Evolutionary conservation across 2,888 invertebrate species (phyloP).

Genomic region (Mesorhabditis sp.): DNA sequence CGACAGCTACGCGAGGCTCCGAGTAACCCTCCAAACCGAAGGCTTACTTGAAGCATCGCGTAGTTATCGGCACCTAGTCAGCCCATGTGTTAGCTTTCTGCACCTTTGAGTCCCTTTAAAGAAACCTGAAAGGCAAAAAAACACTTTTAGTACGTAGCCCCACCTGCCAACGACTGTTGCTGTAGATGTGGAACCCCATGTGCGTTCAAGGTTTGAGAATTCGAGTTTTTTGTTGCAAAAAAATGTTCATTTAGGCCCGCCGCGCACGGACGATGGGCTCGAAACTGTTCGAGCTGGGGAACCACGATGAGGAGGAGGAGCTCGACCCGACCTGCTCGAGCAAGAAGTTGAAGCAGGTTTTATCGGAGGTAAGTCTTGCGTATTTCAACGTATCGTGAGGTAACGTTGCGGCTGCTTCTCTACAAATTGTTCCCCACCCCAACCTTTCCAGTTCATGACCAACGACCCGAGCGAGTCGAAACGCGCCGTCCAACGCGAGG

Average conservation of each 20-base stretch:
- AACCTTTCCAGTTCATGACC: slow-evolving; percentile 46
- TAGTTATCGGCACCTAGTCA: too few species aligned
- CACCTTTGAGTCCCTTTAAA: too few species aligned
- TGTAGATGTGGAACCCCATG: slow-evolving; percentile 52
- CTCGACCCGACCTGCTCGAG: slow-evolving; percentile 54
- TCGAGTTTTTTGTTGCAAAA: slow-evolving; percentile 21
- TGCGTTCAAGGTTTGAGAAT: slow-evolving; percentile 43
- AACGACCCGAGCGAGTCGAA: slow-evolving; percentile 50
- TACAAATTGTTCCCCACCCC: background rate
- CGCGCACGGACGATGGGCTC: background rate
- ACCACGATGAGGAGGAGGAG: slow-evolving; percentile 28
- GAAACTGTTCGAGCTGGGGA: slow-evolving; percentile 5
- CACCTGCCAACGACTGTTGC: slow-evolving; percentile 47
- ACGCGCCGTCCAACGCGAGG: slow-evolving; percentile 54
- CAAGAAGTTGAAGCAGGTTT: slow-evolving; percentile 46
- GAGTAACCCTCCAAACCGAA: too few species aligned
- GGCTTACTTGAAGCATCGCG: too few species aligned
- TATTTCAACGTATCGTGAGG: background rate
- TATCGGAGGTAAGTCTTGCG: slow-evolving; percentile 41
- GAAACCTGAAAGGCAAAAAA: background rate
- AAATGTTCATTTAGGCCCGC: background rate
- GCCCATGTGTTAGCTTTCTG: too few species aligned
- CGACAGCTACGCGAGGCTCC: too few species aligned
- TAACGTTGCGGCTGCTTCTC: too few species aligned
- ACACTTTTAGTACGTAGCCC: slow-evolving; percentile 9